phyloP scores from a whole-genome alignment of 2,113 vertebrate species.

The Delphinus delphis region DNA sequence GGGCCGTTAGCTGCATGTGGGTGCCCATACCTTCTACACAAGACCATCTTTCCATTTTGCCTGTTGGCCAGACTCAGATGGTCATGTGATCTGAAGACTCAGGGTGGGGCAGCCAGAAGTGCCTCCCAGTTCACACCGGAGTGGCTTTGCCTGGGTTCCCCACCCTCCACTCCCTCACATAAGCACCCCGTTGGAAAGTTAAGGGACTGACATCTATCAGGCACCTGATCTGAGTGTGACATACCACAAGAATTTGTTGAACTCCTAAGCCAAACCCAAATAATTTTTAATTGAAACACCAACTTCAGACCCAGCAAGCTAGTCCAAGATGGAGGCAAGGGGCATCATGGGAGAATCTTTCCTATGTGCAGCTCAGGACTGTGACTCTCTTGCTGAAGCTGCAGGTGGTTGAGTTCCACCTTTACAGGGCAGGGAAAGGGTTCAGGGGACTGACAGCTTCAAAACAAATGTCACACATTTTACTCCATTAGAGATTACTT shows the following conservation, averaged over 20 bases:
- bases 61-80: not conserved
- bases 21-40: fast-evolving
- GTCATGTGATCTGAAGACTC: not conserved
- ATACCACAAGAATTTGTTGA: not conserved
- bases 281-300: not conserved
- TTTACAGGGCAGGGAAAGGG: not conserved
- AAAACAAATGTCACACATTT: not conserved
- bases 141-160: not conserved
- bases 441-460: not conserved
- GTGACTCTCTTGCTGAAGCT: not conserved
- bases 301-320: not conserved
- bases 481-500: not conserved
- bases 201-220: not conserved
- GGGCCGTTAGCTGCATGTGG: constrained; percentile 58
- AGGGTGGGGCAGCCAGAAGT: not conserved
- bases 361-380: not conserved
- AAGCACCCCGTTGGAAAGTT: not conserved
- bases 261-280: not conserved
- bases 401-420: not conserved
- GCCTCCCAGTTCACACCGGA: not conserved
- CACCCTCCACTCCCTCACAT: not conserved
- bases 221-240: not conserved
- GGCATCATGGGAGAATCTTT: not conserved
- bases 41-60: not conserved
- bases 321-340: not conserved